Evolutionary conservation across 30 jellyfish, hydroid and myxozoan species (phyloP), one percentile per base, ranked within the genome.

Genomic region (Nemopilema nomurai): DNA sequence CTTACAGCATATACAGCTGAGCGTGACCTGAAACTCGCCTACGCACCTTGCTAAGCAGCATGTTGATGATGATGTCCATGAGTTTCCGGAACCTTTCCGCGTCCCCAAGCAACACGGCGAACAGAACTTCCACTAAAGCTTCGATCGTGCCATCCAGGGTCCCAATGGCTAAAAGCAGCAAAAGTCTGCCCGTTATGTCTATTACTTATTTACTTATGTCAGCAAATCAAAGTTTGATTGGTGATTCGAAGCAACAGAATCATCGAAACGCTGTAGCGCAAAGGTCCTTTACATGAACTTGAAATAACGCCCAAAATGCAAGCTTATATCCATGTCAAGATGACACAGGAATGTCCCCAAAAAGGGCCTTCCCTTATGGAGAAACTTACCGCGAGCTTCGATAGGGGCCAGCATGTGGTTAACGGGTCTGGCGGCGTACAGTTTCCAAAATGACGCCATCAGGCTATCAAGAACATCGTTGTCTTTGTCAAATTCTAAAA

Each of bases 21-120:
- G 49, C 16, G 28, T 0, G 72, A 16, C 21, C 20, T 17, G 29
- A 3, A 49, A 72, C 4, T 27, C 28, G 26, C 4, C 6, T 3
- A 79, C 53, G 20, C 83, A 93, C 98, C 97, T 84, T 77, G 83
- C 74, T 84, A 50, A 93, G 90, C 49, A 93, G 86, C 19, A 93
- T 82, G 27, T 74, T 52, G 32, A 84, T 69, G 16, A 93, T 83
- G 30, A 79, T 57, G 18, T 89, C 87, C 71, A 93, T 69, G 62
- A 93, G 72, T 31, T 49, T 67, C 6, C 71, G 71, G 86, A 71
- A 83, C 22, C 69, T 50, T 13, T 80, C 89, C 0, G 94, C 3
- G 52, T 93, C 97, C n/a, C 97, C 98, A 84, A 84, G 96, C 91
- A 93, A 77, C 18, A 89, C 87, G 18, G 96, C 89, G 69, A 88